phyloP scores from a whole-genome alignment of 2,888 invertebrate genomes.

The Colostygia pectinataria region DNA sequence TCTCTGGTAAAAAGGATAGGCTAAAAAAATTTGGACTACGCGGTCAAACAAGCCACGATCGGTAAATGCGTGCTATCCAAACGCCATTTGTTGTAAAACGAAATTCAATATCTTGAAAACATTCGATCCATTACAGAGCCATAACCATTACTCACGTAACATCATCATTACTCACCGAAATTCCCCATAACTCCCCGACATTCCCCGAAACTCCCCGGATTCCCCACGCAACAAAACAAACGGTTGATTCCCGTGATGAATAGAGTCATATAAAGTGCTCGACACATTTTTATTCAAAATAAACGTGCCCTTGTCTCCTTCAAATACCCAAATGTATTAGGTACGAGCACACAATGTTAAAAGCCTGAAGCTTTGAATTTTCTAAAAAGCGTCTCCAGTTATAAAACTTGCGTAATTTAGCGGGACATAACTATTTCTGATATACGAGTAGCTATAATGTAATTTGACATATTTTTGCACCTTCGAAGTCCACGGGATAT shows the following conservation, averaged over 20 bases:
- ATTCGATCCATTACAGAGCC: slow-evolving; percentile 9
- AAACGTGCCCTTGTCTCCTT: slow-evolving; percentile 33
- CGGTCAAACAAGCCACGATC: too few species aligned
- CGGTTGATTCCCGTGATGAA: slow-evolving; percentile 39
- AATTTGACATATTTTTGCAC: too few species aligned
- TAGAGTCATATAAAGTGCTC: slow-evolving; percentile 34
- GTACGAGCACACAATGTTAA: too few species aligned
- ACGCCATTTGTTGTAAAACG: not conserved
- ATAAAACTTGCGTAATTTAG: too few species aligned
- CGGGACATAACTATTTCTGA: too few species aligned
- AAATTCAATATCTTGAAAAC: slow-evolving; percentile 9
- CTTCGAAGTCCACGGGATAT: too few species aligned
- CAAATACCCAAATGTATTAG: slow-evolving; percentile 25
- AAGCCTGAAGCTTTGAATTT: too few species aligned
- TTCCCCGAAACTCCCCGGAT: slow-evolving; percentile 2
- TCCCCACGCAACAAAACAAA: slow-evolving; percentile 23
- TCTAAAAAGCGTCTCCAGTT: too few species aligned
- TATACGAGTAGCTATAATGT: too few species aligned
- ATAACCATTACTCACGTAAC: slow-evolving; percentile 12
- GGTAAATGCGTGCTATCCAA: too few species aligned
- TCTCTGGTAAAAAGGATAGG: too few species aligned
- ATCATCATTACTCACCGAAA: slow-evolving; percentile 18
- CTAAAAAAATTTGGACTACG: too few species aligned
- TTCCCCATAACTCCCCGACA: not conserved
- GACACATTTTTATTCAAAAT: slow-evolving; percentile 45